phyloP scores from a whole-genome alignment of 2,113 vertebrate genomes.

The Turdus rufiventris region DNA sequence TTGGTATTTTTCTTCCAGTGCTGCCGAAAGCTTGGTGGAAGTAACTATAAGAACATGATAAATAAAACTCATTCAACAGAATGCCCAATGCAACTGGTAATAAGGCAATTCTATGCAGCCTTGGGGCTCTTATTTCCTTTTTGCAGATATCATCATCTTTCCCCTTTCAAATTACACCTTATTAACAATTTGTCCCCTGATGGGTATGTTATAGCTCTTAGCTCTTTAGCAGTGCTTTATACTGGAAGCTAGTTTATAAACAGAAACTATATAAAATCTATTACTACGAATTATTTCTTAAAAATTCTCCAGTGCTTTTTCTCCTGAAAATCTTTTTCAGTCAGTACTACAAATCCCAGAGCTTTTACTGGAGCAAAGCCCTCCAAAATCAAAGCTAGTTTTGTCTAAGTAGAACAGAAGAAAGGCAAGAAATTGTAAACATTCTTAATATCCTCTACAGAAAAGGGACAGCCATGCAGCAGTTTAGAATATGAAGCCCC shows the following conservation, averaged over 20 bases:
- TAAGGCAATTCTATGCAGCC: neutral
- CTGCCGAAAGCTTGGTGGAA: neutral
- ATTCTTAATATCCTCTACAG: neutral
- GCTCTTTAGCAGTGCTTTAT: neutral
- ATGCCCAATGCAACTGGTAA: neutral
- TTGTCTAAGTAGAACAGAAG: neutral
- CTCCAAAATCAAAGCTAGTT: neutral
- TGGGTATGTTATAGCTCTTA: neutral
- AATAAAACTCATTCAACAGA: slow-evolving; percentile 12
- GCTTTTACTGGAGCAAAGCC: neutral
- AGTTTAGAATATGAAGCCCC: neutral
- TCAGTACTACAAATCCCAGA: neutral
- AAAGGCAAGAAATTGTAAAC: neutral
- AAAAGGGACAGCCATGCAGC: neutral
- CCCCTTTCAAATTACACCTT: neutral
- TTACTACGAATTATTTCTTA: neutral
- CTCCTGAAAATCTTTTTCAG: neutral
- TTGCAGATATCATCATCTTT: neutral
- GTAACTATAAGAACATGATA: neutral
- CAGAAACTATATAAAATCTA: neutral
- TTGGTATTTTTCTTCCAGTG: neutral
- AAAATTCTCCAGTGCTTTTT: neutral
- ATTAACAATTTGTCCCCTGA: neutral
- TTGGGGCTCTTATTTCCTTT: neutral
- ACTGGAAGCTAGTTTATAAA: neutral